A percentile compares a stretch with the other conserved stretches of the same genome.
phyloP scores from a whole-genome alignment of 2,113 vertebrate genomes.

The Solea solea region DNA sequence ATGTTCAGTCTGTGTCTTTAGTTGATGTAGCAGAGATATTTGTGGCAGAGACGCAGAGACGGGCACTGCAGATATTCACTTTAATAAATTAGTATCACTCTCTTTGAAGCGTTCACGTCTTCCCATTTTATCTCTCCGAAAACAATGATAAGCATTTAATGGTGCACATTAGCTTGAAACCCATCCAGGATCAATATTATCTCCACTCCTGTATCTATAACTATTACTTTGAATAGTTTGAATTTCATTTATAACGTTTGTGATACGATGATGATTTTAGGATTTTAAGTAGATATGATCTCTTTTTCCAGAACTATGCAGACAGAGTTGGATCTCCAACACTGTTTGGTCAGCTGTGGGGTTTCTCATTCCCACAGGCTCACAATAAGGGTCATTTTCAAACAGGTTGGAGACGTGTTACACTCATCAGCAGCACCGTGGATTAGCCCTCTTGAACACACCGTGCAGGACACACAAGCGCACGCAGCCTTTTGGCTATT shows the following conservation, averaged over 20 bases:
- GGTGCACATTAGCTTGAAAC: background rate
- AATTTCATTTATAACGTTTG: background rate
- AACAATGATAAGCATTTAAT: background rate
- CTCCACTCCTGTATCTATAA: background rate
- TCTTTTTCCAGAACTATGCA: background rate
- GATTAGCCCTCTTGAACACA: constrained; percentile 7
- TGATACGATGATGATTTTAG: background rate
- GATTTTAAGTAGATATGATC: background rate
- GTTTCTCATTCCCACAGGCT: background rate
- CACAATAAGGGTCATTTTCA: constrained; percentile 7
- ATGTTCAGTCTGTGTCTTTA: background rate
- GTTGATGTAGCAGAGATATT: constrained; percentile 8
- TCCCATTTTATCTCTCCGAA: background rate
- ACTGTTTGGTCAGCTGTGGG: no score
- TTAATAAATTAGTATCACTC: no score
- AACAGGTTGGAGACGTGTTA: background rate
- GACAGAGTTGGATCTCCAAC: background rate
- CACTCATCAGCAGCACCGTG: constrained; percentile 4
- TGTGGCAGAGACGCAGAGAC: background rate
- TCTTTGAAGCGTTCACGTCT: background rate
- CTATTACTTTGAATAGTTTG: background rate
- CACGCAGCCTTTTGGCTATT: background rate
- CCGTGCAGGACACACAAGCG: background rate
- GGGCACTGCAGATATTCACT: background rate
- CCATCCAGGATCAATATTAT: constrained; percentile 8